These are phyloP conservation scores for Eupithecia dodoneata DNA, from an alignment of 2,888 invertebrate genomes.

Conservation along the genomic window DNA sequence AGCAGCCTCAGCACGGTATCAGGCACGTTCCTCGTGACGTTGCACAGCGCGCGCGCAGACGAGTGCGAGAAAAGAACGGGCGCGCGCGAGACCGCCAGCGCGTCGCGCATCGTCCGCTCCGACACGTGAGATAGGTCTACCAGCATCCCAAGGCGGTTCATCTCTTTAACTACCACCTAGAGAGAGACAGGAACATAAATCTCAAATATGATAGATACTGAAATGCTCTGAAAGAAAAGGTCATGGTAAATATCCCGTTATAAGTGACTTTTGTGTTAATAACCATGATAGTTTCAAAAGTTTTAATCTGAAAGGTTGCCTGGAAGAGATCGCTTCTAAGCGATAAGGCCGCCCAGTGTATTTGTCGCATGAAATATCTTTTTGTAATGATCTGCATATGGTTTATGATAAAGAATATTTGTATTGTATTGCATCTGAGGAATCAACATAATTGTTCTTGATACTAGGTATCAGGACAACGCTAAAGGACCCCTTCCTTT, in stretches of 20 bases:
- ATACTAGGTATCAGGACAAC: background rate
- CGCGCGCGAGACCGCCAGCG: conserved; percentile 89
- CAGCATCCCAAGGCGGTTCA: conserved; percentile 95
- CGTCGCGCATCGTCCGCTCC: conserved; percentile 91
- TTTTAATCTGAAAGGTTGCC: too few species aligned
- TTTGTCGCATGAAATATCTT: too few species aligned
- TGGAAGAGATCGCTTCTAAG: too few species aligned
- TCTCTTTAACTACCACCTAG: conserved; percentile 91
- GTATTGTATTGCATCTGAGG: background rate
- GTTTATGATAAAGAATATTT: too few species aligned
- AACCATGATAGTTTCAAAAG: too few species aligned
- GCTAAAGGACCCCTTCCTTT: background rate
- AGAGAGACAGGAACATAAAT: conserved; percentile 4
- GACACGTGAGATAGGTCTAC: conserved; percentile 94
- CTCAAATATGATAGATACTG: background rate
- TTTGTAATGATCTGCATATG: too few species aligned
- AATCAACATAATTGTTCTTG: background rate
- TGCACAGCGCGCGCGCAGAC: conserved; percentile 91
- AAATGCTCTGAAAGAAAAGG: too few species aligned
- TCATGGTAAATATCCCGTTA: too few species aligned
- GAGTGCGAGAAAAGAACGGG: conserved; percentile 95
- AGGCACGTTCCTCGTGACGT: conserved; percentile 91
- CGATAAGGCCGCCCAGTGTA: too few species aligned
- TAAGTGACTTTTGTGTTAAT: too few species aligned
- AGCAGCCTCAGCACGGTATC: conserved; percentile 89